Percentiles rank a stretch among this genome's conserved stretches.
Conservation (phyloP, 2,797 vertebrate species). For the Acrocephalus scirpaceus region DNA sequence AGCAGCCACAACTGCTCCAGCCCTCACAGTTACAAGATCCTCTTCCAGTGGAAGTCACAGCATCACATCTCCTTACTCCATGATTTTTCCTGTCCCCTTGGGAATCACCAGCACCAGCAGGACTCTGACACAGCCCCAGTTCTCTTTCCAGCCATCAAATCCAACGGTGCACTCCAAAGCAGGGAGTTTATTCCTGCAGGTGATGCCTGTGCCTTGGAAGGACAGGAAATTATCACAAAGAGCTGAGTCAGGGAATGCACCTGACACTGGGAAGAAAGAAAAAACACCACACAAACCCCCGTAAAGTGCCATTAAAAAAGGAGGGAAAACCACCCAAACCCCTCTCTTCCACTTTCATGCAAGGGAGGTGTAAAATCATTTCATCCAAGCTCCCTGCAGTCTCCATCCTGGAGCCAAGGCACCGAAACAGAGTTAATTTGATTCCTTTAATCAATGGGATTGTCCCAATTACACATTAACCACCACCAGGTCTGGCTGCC, state of each 20-base stretch:
- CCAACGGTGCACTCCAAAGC: fast-evolving
- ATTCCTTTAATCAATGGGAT: slow-evolving; percentile 32
- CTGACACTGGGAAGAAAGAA: background rate
- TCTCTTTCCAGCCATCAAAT: background rate
- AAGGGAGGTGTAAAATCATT: background rate
- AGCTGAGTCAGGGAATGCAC: background rate
- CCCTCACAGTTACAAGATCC: background rate
- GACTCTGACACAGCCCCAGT: background rate
- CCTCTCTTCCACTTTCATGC: background rate
- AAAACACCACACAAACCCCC: fast-evolving
- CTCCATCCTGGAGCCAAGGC: background rate
- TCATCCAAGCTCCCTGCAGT: background rate
- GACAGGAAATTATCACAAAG: background rate
- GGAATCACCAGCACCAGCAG: background rate
- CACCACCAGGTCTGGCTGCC: background rate
- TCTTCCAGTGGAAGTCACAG: background rate
- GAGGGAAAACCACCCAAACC: background rate
- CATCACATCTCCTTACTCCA: background rate
- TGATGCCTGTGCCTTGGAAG: background rate
- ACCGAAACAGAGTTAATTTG: background rate
- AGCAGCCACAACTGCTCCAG: background rate
- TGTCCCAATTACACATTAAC: slow-evolving; percentile 25
- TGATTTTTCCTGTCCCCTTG: fast-evolving
- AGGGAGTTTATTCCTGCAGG: background rate
- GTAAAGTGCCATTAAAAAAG: background rate